Evolutionary conservation across 2,797 vertebrate genomes (phyloP).

Genomic region (Lepus townsendii): DNA sequence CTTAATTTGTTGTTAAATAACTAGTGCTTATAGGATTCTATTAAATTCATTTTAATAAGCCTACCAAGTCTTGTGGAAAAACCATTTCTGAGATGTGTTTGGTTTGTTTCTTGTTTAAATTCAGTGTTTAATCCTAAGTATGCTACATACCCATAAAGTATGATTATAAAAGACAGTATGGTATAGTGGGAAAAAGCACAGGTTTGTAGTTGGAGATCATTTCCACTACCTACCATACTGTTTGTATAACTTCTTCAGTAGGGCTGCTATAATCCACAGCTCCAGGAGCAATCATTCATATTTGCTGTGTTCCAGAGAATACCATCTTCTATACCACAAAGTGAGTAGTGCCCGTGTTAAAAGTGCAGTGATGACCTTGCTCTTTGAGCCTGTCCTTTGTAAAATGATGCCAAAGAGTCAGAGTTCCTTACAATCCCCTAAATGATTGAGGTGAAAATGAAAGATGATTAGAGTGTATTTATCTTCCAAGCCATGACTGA

Average conservation of each 20-base stretch:
- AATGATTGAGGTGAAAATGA: constrained; percentile 1
- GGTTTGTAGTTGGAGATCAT: constrained; percentile 10
- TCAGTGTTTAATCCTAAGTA: constrained; percentile 49
- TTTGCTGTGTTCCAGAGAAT: constrained; percentile 1
- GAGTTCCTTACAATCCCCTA: neutral
- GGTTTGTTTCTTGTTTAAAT: constrained; percentile 54
- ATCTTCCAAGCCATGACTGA: neutral
- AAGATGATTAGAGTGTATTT: neutral
- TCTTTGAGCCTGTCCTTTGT: constrained; percentile 49
- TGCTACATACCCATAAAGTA: neutral
- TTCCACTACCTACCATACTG: neutral
- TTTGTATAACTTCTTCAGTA: neutral
- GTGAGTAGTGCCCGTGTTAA: neutral
- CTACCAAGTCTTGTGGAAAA: constrained; percentile 76
- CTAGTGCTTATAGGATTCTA: constrained; percentile 84
- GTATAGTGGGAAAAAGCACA: neutral
- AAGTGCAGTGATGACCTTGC: neutral
- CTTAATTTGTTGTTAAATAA: constrained; percentile 86
- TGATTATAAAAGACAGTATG: neutral
- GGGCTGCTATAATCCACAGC: neutral
- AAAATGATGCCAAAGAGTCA: constrained; percentile 37
- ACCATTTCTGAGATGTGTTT: neutral
- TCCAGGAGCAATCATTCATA: neutral
- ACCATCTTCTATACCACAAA: constrained; percentile 19
- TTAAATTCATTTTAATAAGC: constrained; percentile 87